Conservation (phyloP, 2,797 vertebrate genomes). For the Petrocephalus schoutedeni region DNA sequence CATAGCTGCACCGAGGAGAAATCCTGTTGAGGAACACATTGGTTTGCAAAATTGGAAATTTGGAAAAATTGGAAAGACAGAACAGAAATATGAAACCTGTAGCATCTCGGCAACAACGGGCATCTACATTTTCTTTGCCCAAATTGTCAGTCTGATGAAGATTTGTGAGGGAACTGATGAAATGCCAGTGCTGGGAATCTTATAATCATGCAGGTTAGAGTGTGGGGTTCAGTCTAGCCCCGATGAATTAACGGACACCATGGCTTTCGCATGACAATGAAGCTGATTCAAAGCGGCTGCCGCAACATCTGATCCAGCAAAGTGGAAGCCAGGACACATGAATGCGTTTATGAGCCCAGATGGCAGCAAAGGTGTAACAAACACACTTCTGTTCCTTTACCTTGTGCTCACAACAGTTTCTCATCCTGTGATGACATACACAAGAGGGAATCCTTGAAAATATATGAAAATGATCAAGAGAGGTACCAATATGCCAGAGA, state of each 20-base stretch:
- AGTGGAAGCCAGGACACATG: background rate
- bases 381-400: background rate
- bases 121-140: background rate
- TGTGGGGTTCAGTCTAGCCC: background rate
- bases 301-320: background rate
- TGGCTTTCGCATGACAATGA: background rate
- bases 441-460: background rate
- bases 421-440: background rate
- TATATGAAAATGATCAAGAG: background rate
- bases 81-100: background rate
- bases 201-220: background rate
- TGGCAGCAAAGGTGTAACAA: background rate
- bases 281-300: background rate
- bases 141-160: background rate
- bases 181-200: background rate
- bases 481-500: background rate
- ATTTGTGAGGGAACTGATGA: background rate
- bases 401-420: background rate
- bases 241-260: background rate
- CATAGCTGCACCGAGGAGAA: background rate
- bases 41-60: background rate
- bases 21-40: background rate
- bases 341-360: conserved; percentile 7
- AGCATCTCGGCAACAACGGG: background rate
- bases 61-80: too few species aligned